Conservation (phyloP, 2,113 vertebrate species). For the Lamprologus callipterus region DNA sequence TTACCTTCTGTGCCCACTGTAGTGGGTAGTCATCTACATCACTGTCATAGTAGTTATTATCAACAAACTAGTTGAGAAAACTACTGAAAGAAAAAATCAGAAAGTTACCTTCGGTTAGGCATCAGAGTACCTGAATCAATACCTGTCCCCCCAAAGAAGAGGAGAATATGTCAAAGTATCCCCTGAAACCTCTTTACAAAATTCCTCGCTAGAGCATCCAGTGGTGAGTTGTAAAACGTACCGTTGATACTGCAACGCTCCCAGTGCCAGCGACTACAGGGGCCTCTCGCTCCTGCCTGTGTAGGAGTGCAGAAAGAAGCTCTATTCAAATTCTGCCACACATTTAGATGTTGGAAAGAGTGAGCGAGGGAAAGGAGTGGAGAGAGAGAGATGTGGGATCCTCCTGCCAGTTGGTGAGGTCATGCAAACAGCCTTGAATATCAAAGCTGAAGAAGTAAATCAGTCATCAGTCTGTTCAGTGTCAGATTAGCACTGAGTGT, state of each 20-base stretch:
- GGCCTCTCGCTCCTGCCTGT: constrained; percentile 56
- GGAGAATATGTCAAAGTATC: not conserved
- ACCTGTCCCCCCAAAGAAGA: not conserved
- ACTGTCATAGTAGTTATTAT: not conserved
- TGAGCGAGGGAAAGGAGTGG: not conserved
- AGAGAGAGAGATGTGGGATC: not conserved
- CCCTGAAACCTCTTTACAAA: not conserved
- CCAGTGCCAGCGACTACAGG: constrained; percentile 39
- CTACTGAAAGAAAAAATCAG: not conserved
- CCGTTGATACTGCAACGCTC: constrained; percentile 49
- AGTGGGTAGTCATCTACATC: not conserved
- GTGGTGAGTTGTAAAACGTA: constrained; percentile 30
- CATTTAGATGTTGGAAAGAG: constrained; percentile 58
- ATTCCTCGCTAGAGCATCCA: constrained; percentile 1
- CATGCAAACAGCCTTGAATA: constrained; percentile 24
- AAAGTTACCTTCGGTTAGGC: not conserved
- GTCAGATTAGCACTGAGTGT: not conserved
- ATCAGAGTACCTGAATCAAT: not conserved
- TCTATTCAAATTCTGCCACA: constrained; percentile 62
- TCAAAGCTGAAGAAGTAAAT: not conserved
- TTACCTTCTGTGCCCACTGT: not conserved
- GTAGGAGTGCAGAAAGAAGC: constrained; percentile 71
- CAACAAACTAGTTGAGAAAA: not conserved
- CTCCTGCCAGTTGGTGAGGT: constrained; percentile 45
- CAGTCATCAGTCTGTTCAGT: not conserved